Evolutionary conservation across 2,797 vertebrate species (phyloP), one percentile per base, ranked within the genome.

Genomic region (Heliangelus exortis): DNA sequence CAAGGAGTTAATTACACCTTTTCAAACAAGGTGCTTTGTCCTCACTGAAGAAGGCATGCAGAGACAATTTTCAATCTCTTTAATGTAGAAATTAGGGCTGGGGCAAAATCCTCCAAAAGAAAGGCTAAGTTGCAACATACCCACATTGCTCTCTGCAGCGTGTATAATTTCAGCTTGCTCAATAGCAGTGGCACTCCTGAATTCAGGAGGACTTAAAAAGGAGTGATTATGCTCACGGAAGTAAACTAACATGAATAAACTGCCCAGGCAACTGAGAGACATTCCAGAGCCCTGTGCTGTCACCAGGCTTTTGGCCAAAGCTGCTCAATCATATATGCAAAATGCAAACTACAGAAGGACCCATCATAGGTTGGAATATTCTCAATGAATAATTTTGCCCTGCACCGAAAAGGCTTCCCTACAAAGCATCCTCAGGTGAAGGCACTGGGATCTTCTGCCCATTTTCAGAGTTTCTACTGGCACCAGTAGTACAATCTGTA

Each of bases 101-200:
- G 36, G 69, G 6, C 51, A 89, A 88, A 90, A 83, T 67, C 87
- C 69, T 84, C 91, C 0, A 0, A 61, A 87, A 63, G 55, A 73
- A 51, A 84, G 57, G 73, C 34, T 45, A 53, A 55, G 26, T 61
- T 72, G 71, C 83, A 89, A 88, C 83, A 90, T 61, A 86, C 54
- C 58, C 90, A 86, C 82, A 87, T 92, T 88, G 82, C 79, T 84
- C 63, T 50, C 62, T 36, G 31, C 19, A 57, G 95, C 92, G 76
- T 96, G 61, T 95, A 16, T 91, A 95, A 96, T 95, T 97, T 95
- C 55, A 45, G 74, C 89, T 96, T 96, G 83, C 96, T 94, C 85
- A 96, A 96, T 1, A 89, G 72, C 73, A 83, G 82, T 1, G 19
- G 88, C 95, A 93, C 95, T 94, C 93, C 85, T 91, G 87, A 90